phyloP scores from a whole-genome alignment of 2,888 invertebrate genomes.

The Calameuta filiformis region DNA sequence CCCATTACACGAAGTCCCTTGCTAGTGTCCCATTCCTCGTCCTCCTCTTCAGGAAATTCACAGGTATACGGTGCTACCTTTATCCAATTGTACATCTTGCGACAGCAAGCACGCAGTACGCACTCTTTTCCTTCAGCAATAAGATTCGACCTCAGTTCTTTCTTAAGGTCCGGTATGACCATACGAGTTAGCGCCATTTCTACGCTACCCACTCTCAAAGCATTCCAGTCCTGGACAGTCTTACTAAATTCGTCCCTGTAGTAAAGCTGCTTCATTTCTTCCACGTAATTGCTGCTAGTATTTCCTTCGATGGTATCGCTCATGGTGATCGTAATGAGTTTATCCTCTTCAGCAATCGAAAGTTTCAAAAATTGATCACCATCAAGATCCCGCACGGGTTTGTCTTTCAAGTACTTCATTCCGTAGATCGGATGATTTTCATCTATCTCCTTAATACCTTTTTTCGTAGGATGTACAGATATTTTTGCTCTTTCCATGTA shows the following conservation, averaged over 20 bases:
- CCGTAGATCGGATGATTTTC: conserved; percentile 90
- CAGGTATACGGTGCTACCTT: conserved; percentile 87
- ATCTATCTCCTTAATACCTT: conserved; percentile 94
- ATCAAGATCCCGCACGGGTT: conserved; percentile 88
- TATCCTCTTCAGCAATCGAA: conserved; percentile 83
- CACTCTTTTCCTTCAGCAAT: conserved; percentile 89
- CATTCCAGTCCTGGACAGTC: conserved; percentile 96
- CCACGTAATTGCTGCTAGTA: conserved; percentile 81
- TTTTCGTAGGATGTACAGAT: conserved; percentile 84
- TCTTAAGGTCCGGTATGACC: conserved; percentile 88
- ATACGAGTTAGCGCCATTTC: conserved; percentile 88
- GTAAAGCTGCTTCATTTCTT: conserved; percentile 89
- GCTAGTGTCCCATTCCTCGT: conserved; percentile 90
- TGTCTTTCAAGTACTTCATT: conserved; percentile 91
- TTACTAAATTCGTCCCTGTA: conserved; percentile 94
- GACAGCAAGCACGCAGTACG: conserved; percentile 84
- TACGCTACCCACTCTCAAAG: conserved; percentile 86
- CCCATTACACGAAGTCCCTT: conserved; percentile 90
- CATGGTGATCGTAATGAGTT: conserved; percentile 78
- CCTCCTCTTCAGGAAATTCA: conserved; percentile 83
- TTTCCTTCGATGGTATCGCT: conserved; percentile 84
- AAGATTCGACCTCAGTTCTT: conserved; percentile 84
- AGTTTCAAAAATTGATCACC: conserved; percentile 93
- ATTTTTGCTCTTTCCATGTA: conserved; percentile 91
- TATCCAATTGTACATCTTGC: conserved; percentile 90